phyloP scores from a whole-genome alignment of 2,797 vertebrate genomes.

The Melanotaenia parkinsoni region DNA sequence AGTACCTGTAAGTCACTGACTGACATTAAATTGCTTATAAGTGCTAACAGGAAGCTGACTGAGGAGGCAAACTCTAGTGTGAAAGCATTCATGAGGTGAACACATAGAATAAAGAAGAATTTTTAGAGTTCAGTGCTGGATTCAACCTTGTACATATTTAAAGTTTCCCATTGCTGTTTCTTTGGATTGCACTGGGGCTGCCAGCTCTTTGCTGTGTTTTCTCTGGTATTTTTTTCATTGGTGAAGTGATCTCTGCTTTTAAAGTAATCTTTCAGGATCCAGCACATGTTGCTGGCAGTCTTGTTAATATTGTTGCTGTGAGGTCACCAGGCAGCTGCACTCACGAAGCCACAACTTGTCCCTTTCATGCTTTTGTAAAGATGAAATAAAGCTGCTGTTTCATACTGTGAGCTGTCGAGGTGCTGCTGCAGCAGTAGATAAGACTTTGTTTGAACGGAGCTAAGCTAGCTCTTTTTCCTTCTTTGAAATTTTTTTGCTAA shows the following conservation, averaged over 20 bases:
- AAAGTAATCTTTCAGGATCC: constrained; percentile 2
- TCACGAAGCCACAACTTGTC: constrained; percentile 5
- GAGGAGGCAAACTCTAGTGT: neutral
- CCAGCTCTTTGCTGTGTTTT: constrained; percentile 1
- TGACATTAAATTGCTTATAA: neutral
- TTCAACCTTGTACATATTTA: neutral
- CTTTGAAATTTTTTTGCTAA: no score
- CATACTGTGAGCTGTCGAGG: no score
- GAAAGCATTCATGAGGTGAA: neutral
- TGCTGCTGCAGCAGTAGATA: no score
- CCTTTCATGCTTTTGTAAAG: constrained; percentile 1
- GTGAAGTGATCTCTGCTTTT: neutral
- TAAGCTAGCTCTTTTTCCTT: neutral
- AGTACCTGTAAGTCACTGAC: no score
- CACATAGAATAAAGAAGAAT: neutral
- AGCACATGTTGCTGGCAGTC: neutral
- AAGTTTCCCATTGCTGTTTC: neutral
- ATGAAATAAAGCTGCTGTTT: neutral
- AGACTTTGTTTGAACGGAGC: no score
- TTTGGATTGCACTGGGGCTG: neutral
- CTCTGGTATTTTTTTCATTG: neutral
- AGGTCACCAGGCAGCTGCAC: constrained; percentile 10
- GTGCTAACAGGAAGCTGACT: no score
- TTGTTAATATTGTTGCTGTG: neutral
- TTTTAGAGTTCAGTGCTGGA: neutral